Conservation (phyloP, 2,888 invertebrate genomes). For the Epinotia nisella region DNA sequence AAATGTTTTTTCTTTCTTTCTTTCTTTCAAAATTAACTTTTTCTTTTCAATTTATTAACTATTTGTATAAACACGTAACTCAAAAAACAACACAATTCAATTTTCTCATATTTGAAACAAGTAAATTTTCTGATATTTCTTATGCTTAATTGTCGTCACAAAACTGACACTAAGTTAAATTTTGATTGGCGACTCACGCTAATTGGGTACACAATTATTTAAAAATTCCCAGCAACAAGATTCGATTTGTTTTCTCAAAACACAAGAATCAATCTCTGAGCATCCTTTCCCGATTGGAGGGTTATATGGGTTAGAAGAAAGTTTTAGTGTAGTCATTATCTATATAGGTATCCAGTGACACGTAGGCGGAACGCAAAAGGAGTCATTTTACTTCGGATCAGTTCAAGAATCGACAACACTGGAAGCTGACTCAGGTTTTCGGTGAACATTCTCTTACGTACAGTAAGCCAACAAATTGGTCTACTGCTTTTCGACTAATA, state of each 20-base stretch:
- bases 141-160: too few relatives aligned
- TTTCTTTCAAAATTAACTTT: too few relatives aligned
- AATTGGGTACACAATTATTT: too few relatives aligned
- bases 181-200: too few relatives aligned
- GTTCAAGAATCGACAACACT: not conserved
- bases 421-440: not conserved
- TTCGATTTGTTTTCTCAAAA: not conserved
- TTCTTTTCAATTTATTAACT: too few relatives aligned
- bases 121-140: too few relatives aligned
- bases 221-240: not conserved
- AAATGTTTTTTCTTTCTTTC: too few relatives aligned
- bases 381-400: conserved; percentile 11
- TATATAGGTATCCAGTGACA: conserved; percentile 30
- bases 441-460: not conserved
- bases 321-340: conserved; percentile 27
- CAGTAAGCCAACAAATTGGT: not conserved
- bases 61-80: too few relatives aligned
- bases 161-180: too few relatives aligned
- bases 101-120: too few relatives aligned
- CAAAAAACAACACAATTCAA: too few relatives aligned
- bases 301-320: not conserved
- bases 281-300: conserved; percentile 4
- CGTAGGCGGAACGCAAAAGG: conserved; percentile 8
- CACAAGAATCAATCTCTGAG: not conserved
- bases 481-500: too few relatives aligned